These are phyloP conservation scores for Sialis lutaria DNA, from an alignment of 2,888 invertebrate species.

Conservation along the genomic window DNA sequence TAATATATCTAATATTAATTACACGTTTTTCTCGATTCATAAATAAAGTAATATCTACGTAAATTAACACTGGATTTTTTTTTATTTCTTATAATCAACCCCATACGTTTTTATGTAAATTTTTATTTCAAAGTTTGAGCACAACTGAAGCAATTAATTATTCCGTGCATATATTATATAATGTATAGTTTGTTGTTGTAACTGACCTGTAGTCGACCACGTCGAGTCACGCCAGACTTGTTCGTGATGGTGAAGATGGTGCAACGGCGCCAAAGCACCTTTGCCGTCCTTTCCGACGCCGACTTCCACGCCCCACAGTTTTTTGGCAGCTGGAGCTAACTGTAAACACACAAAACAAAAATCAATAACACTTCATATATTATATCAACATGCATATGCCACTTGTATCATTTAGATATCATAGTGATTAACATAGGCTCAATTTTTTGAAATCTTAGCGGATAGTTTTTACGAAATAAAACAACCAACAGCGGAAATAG, in stretches of 20 bases:
- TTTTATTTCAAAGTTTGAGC: too few species aligned
- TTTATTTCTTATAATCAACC: too few species aligned
- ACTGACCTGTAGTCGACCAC: constrained; percentile 77
- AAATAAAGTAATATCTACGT: too few species aligned
- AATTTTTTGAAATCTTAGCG: too few species aligned
- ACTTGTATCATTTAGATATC: not conserved
- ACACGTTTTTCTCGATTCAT: too few species aligned
- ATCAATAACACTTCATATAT: not conserved
- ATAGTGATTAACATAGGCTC: not conserved
- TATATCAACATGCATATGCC: not conserved
- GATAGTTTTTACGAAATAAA: too few species aligned
- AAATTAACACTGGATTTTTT: too few species aligned
- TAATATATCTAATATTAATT: too few species aligned
- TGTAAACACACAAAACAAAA: constrained; percentile 27
- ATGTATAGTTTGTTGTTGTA: not conserved
- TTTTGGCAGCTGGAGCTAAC: constrained; percentile 89
- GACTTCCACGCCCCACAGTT: constrained; percentile 72
- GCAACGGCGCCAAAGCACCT: constrained; percentile 51
- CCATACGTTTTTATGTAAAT: too few species aligned
- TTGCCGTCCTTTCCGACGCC: constrained; percentile 56
- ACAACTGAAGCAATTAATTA: too few species aligned
- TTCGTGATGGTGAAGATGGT: constrained; percentile 46
- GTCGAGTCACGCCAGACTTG: constrained; percentile 87
- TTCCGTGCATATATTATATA: too few species aligned
- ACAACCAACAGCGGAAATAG: too few species aligned